These are phyloP conservation scores for Ellobius talpinus DNA, from an alignment of 2,113 vertebrate genomes.

Conservation along the genomic window DNA sequence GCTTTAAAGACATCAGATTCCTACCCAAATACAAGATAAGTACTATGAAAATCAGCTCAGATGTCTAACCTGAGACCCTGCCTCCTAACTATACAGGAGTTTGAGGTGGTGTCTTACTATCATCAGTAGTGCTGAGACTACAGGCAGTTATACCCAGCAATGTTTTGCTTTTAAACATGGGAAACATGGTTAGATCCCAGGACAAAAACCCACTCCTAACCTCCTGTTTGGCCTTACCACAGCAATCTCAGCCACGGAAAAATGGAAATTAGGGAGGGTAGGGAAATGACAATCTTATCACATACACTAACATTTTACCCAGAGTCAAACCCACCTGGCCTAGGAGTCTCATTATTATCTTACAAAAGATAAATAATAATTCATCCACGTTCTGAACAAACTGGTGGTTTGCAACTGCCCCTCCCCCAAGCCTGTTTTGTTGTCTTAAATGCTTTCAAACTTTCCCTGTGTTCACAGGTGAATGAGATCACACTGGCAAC, in stretches of 20 bases:
- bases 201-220: conserved; percentile 21
- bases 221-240: conserved; percentile 8
- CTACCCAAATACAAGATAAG: not conserved
- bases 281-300: conserved; percentile 50
- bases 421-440: not conserved
- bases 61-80: not conserved
- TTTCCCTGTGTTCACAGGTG: not conserved
- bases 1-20: conserved; percentile 27
- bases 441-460: conserved; percentile 22
- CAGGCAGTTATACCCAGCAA: not conserved
- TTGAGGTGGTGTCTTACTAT: not conserved
- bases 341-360: conserved; percentile 29
- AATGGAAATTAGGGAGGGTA: not conserved
- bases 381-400: conserved; percentile 61
- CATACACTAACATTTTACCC: conserved; percentile 21
- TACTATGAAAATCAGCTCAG: conserved; percentile 22
- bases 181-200: not conserved
- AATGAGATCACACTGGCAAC: not conserved
- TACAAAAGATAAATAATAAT: conserved; percentile 38
- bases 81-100: not conserved
- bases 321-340: conserved; percentile 18
- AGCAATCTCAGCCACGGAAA: not conserved
- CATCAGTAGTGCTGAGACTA: not conserved
- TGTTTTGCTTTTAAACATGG: conserved; percentile 31
- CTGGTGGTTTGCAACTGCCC: not conserved